These are phyloP conservation scores for Seira ritae DNA, from an alignment of 2,888 invertebrate species.

Conservation along the genomic window DNA sequence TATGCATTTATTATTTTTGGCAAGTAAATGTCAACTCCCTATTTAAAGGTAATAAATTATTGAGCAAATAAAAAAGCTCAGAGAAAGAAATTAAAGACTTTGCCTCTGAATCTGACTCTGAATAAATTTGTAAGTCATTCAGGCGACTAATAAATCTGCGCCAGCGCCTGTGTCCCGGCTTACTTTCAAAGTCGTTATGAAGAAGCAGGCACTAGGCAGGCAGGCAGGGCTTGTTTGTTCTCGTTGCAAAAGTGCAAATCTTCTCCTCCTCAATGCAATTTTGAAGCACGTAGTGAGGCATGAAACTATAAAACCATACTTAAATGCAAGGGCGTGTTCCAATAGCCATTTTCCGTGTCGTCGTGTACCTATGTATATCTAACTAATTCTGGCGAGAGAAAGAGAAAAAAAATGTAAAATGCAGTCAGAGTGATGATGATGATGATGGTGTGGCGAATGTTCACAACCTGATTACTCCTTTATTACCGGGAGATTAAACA, in stretches of 20 bases:
- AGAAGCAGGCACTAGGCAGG: too few relatives aligned
- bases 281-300: slow-evolving; percentile 5
- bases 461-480: slow-evolving; percentile 15
- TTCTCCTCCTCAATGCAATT: too few relatives aligned
- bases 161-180: not conserved
- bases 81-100: not conserved
- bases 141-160: too few relatives aligned
- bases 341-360: not conserved
- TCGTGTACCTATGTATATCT: too few relatives aligned
- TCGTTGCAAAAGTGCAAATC: not conserved
- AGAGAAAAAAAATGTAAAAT: not conserved
- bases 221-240: too few relatives aligned
- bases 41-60: slow-evolving; percentile 11
- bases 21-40: slow-evolving; percentile 32
- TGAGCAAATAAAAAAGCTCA: slow-evolving; percentile 1
- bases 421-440: too few relatives aligned
- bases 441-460: too few relatives aligned
- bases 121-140: too few relatives aligned
- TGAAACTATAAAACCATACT: slow-evolving; percentile 18
- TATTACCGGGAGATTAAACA: not conserved
- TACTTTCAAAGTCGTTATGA: not conserved
- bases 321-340: slow-evolving; percentile 10
- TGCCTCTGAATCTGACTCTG: too few relatives aligned
- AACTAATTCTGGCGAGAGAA: too few relatives aligned
- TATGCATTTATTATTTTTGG: slow-evolving; percentile 26